Percentiles rank a stretch among this genome's conserved stretches.
phyloP scores from a whole-genome alignment of 2,797 vertebrate species.

The Podarcis lilfordi region DNA sequence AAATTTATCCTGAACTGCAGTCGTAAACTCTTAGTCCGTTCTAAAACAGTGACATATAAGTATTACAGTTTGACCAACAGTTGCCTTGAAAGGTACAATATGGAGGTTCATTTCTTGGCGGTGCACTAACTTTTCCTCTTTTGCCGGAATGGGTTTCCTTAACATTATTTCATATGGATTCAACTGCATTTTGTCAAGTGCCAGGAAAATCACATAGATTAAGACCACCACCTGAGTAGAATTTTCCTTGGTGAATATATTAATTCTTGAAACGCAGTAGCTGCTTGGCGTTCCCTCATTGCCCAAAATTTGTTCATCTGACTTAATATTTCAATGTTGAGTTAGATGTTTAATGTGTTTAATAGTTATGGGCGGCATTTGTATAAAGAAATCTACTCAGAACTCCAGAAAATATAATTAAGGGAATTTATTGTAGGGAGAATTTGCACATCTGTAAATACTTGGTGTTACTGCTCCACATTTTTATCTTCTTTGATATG shows the following conservation, averaged over 20 bases:
- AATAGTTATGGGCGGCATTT: background rate
- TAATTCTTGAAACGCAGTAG: slow-evolving; percentile 11
- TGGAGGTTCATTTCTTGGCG: background rate
- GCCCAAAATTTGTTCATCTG: background rate
- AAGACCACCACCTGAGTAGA: background rate
- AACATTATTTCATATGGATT: slow-evolving; percentile 7
- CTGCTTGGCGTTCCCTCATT: background rate
- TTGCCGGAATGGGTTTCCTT: background rate
- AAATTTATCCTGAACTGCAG: background rate
- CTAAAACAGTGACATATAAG: background rate
- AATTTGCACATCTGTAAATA: background rate
- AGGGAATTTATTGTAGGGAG: background rate
- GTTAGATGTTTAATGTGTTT: background rate
- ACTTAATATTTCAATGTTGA: background rate
- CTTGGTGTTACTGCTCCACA: background rate
- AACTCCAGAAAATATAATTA: background rate
- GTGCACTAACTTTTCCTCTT: background rate
- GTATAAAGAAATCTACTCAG: background rate
- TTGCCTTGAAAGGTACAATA: background rate
- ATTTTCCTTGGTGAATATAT: background rate
- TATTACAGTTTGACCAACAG: background rate
- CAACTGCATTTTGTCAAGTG: background rate
- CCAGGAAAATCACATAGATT: slow-evolving; percentile 12
- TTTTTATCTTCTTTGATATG: background rate
- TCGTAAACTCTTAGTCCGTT: background rate